These are phyloP conservation scores for Ceratina japonica DNA, from an alignment of 1,140 invertebrate genomes.

Conservation along the genomic window DNA sequence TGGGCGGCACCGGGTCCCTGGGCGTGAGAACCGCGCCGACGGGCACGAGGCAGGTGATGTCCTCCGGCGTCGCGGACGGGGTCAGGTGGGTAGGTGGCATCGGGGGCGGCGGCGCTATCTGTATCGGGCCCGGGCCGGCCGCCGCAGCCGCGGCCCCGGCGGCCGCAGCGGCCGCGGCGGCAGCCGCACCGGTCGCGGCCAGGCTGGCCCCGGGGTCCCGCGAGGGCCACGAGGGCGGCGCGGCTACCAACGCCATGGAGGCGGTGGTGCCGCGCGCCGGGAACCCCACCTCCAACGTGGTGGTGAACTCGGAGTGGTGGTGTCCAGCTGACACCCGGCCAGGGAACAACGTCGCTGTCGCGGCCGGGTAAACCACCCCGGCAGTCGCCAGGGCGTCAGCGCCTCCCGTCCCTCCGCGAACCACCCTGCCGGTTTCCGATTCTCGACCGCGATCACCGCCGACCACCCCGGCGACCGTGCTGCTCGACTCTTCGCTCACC, in stretches of 20 bases:
- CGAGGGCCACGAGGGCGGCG: slow-evolving; percentile 82
- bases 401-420: slow-evolving; percentile 76
- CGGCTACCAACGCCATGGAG: slow-evolving; percentile 86
- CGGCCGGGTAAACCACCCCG: slow-evolving; percentile 79
- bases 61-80: slow-evolving; percentile 76
- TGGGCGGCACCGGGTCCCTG: slow-evolving; percentile 74
- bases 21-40: slow-evolving; percentile 70
- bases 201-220: slow-evolving; percentile 81
- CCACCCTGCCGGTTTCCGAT: slow-evolving; percentile 74
- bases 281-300: slow-evolving; percentile 82
- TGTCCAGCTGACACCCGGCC: slow-evolving; percentile 74
- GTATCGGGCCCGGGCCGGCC: slow-evolving; percentile 67
- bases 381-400: slow-evolving; percentile 78
- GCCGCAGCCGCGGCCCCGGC: slow-evolving; percentile 71
- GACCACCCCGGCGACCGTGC: neutral
- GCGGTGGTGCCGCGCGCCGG: slow-evolving; percentile 79
- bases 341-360: slow-evolving; percentile 77
- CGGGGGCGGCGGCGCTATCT: slow-evolving; percentile 70
- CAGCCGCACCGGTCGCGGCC: slow-evolving; percentile 69
- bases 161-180: slow-evolving; percentile 77
- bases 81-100: slow-evolving; percentile 73
- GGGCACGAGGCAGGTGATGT: slow-evolving; percentile 79
- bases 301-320: slow-evolving; percentile 75
- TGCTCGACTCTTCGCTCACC: neutral
- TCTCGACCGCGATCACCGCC: slow-evolving; percentile 33